A percentile compares a stretch with the other conserved stretches of the same genome.
phyloP scores from a whole-genome alignment of 2,113 vertebrate species.

The Dasyurus viverrinus region DNA sequence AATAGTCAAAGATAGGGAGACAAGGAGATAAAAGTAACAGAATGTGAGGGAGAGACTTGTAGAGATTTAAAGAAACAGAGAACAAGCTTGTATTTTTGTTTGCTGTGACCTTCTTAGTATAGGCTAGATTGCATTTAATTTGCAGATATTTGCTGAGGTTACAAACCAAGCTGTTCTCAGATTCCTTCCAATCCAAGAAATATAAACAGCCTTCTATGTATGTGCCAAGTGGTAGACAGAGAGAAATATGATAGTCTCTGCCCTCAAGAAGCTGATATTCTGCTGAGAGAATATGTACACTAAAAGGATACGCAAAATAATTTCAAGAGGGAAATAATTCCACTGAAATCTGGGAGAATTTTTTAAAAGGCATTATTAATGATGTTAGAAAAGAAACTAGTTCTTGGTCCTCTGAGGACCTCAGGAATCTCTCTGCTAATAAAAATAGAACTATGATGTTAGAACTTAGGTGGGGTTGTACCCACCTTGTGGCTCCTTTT shows the following conservation, averaged over 20 bases:
- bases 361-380: not conserved
- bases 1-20: not conserved
- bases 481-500: not conserved
- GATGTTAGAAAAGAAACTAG: not conserved
- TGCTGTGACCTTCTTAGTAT: not conserved
- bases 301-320: not conserved
- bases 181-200: not conserved
- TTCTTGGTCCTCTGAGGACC: not conserved
- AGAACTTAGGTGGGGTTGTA: not conserved
- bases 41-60: not conserved
- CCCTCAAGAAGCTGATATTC: not conserved
- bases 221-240: not conserved
- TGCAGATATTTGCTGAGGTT: not conserved
- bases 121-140: not conserved
- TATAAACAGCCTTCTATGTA: not conserved
- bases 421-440: not conserved
- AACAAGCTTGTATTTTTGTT: not conserved
- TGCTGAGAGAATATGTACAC: not conserved
- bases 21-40: not conserved
- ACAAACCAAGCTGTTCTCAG: not conserved
- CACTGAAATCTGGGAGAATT: not conserved
- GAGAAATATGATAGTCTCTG: not conserved
- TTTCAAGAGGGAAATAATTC: not conserved
- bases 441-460: not conserved
- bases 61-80: not conserved